A percentile compares a stretch with the other conserved stretches of the same genome.
Evolutionary conservation across 2,888 invertebrate genomes (phyloP).

Genomic region (Luperina nickerlii): DNA sequence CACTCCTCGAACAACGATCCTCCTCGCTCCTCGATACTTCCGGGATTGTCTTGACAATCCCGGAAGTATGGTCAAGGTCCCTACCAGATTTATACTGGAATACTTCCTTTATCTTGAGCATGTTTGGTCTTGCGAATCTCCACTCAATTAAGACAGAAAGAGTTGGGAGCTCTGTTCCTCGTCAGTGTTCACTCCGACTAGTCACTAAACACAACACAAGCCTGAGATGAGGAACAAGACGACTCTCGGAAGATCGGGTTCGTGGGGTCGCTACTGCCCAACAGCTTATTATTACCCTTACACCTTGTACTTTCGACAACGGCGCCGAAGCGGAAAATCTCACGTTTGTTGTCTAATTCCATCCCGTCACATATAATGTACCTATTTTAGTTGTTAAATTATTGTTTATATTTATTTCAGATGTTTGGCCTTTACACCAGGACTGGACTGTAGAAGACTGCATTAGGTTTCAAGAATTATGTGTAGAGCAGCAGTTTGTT

Average conservation of each 20-base stretch:
- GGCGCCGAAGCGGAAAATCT: not conserved
- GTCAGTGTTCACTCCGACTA: not conserved
- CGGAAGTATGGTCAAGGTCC: not conserved
- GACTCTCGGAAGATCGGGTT: not conserved
- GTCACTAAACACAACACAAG: not conserved
- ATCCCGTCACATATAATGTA: not conserved
- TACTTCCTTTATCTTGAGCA: not conserved
- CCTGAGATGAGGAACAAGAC: not conserved
- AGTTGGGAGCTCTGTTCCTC: not conserved
- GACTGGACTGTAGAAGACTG: constrained; percentile 94
- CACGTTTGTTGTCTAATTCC: not conserved
- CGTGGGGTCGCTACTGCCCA: not conserved
- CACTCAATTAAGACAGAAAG: not conserved
- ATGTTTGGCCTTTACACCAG: constrained; percentile 89
- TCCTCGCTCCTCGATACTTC: too few species aligned
- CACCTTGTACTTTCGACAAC: not conserved
- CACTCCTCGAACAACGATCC: too few species aligned
- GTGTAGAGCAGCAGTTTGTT: constrained; percentile 93
- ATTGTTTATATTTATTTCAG: constrained; percentile 72
- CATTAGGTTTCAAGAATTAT: constrained; percentile 93
- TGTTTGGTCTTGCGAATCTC: not conserved
- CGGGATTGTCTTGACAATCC: too few species aligned
- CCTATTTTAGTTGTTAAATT: not conserved
- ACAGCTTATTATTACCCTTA: not conserved
- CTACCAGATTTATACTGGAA: not conserved